These are phyloP conservation scores for Hylia prasina DNA, from an alignment of 2,113 vertebrate genomes.

Conservation along the genomic window DNA sequence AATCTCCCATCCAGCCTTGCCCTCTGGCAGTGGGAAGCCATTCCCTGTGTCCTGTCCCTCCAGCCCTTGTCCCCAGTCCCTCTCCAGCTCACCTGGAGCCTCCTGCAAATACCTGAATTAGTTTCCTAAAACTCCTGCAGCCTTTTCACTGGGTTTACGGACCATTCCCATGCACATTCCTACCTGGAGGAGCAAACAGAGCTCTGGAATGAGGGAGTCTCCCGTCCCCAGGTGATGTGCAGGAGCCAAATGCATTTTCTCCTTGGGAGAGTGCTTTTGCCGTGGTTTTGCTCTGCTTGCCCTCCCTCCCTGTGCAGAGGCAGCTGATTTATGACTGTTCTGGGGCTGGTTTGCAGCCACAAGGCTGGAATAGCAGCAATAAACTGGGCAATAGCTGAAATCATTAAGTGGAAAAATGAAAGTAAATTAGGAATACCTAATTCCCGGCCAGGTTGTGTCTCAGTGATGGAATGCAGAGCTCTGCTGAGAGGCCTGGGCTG, in stretches of 20 bases:
- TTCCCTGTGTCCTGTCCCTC: not conserved
- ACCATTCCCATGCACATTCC: not conserved
- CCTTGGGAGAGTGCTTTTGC: not conserved
- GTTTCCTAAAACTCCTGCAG: not conserved
- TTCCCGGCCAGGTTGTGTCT: not conserved
- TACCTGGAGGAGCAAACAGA: not conserved
- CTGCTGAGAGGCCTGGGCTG: not conserved
- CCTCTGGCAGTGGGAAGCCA: not conserved
- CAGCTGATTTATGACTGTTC: not conserved
- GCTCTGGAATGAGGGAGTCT: not conserved
- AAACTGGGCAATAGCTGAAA: not conserved
- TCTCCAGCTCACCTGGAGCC: not conserved
- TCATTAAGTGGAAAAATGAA: not conserved
- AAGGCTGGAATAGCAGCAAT: not conserved
- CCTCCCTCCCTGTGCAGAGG: not conserved
- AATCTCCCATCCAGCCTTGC: fast-evolving
- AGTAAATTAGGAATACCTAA: not conserved
- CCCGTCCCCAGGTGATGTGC: not conserved
- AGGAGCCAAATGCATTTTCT: not conserved
- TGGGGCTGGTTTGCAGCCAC: not conserved
- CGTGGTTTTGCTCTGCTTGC: not conserved
- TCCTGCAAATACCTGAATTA: not conserved
- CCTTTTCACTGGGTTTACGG: not conserved
- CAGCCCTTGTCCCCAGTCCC: not conserved
- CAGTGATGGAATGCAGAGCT: not conserved